Base-by-base conservation (phyloP, 2,888 invertebrate genomes). In the Cacoxenus indagator region DNA sequence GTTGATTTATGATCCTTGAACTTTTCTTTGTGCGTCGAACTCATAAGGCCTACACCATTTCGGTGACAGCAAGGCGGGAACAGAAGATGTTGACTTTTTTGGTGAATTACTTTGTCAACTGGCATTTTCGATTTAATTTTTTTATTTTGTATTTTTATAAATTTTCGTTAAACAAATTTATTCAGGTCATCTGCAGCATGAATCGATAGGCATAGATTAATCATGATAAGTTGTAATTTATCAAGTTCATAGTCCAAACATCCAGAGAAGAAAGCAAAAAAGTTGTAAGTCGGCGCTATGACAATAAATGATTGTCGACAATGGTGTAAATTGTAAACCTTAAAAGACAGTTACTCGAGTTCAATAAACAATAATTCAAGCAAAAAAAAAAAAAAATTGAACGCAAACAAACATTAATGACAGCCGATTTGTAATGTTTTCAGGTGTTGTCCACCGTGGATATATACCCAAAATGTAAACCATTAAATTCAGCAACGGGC, bases 251-350 rank as follows among this genome's bases (percentile, higher is more conserved):
- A 27, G 11, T 11, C 27, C 55, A 55, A 27, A 26, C 55, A 6
- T 14, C 6, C 26, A 4, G 14, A 48, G 2, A 37, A 2, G 51
- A 14, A 55, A 55, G 26, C n/a, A n/a, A n/a, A n/a, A n/a, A n/a
- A n/a, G n/a, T n/a, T n/a, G n/a, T 55, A 55, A 55, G 26, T 55
- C 26, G 55, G 24, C 55, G 26, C 19, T 26, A 6, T 55, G 55
- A 26, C 6, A 55, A 55, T 55, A 55, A 55, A 55, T 55, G 55
- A 55, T 55, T 55, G 55, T 9, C 26, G 55, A 27, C 55, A 55
- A 6, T 55, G 26, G 14, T 14, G 55, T 2, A 27, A 55, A 27
- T 55, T 55, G 17, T 27, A 55, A 27, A 55, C 55, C 55, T 19
- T 55, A 24, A 27, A 27, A 26, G 2, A 55, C 24, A 4, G 55